phyloP scores from a whole-genome alignment of 2,113 vertebrate species.

The Daubentonia madagascariensis region DNA sequence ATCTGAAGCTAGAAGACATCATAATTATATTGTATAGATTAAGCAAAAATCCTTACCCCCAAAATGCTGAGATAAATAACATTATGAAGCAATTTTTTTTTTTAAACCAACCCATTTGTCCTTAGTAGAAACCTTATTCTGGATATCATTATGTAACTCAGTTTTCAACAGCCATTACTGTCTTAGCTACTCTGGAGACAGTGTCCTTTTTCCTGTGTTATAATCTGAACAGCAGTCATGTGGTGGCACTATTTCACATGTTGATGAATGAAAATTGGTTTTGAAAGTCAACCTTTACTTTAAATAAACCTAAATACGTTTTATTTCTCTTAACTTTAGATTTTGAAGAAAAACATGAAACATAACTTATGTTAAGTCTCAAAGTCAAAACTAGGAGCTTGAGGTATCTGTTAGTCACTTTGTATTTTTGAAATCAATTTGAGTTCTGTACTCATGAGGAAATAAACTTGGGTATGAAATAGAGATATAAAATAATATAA shows the following conservation, averaged over 20 bases:
- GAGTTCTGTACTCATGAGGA: not conserved
- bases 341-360: not conserved
- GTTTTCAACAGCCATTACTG: slow-evolving; percentile 58
- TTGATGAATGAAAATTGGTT: not conserved
- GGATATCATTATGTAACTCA: slow-evolving; percentile 60
- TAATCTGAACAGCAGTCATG: slow-evolving; percentile 15
- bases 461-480: not conserved
- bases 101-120: slow-evolving; percentile 57
- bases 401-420: not conserved
- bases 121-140: slow-evolving; percentile 55
- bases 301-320: slow-evolving; percentile 37
- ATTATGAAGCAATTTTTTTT: slow-evolving; percentile 44
- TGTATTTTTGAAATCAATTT: not conserved
- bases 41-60: not conserved
- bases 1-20: not conserved
- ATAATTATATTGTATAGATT: not conserved
- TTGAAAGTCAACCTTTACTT: slow-evolving; percentile 42
- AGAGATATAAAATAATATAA: not conserved
- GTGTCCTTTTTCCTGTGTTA: slow-evolving; percentile 25
- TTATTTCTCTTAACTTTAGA: not conserved
- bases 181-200: slow-evolving; percentile 58
- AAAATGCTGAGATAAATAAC: slow-evolving; percentile 21
- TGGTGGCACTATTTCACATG: slow-evolving; percentile 37
- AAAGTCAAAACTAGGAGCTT: not conserved
- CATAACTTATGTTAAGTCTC: not conserved